These are phyloP conservation scores for Cantharis lateralis DNA, from an alignment of 2,888 invertebrate species.

Conservation along the genomic window DNA sequence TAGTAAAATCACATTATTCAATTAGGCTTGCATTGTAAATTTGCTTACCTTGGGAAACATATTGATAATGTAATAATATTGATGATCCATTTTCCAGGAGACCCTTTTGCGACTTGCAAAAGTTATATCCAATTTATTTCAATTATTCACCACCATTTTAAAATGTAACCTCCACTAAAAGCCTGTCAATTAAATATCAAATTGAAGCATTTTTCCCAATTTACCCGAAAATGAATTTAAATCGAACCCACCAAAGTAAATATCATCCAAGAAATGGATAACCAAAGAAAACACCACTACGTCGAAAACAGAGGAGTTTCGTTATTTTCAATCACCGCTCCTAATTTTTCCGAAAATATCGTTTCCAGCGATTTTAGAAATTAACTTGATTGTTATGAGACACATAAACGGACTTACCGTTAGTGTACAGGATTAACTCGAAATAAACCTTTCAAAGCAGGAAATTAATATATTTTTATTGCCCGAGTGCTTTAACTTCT, in stretches of 20 bases:
- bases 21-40: background rate
- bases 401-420: background rate
- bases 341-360: background rate
- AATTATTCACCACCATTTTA: background rate
- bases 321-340: background rate
- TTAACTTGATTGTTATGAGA: background rate
- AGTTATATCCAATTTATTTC: background rate
- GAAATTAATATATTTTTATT: background rate
- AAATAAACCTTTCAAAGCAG: background rate
- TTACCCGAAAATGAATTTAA: background rate
- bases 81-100: background rate
- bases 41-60: background rate
- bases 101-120: background rate
- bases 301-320: background rate
- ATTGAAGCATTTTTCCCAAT: background rate
- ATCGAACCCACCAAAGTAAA: background rate
- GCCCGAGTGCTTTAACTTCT: background rate
- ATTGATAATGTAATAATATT: background rate
- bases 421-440: background rate
- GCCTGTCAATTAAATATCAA: background rate
- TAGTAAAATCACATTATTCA: background rate
- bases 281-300: background rate
- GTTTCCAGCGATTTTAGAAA: background rate
- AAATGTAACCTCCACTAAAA: background rate
- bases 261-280: background rate